Base-by-base conservation (phyloP, 2,888 invertebrate species). In the Meliscaeva auricollis region DNA sequence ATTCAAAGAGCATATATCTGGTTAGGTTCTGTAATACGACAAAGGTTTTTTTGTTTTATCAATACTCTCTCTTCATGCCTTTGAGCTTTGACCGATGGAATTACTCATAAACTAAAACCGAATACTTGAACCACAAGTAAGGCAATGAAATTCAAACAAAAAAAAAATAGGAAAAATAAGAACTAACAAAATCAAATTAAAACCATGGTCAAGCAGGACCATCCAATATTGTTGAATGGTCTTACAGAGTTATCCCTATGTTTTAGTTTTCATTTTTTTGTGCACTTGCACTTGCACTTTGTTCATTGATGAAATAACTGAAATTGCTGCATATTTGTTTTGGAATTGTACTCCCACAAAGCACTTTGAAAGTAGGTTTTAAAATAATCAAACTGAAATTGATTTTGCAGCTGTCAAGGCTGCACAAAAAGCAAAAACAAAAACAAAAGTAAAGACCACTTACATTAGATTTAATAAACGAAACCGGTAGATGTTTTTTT, bases 231-330 rank as follows among this genome's bases (percentile, higher is more conserved):
- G 22, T 35, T 5, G 20, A 20, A 58, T 38, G 26, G 38, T n/a
- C 58, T 58, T 8, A 54, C 20, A 38, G 38, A 20, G 20, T 32
- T 35, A 35, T 32, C 35, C 30, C 30, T 17, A 15, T 30, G 30
- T 8, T 8, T 8, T n/a, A n/a, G 15, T 13, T 38, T 58, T 20
- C 8, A 22, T 52, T 13, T 52, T 26, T 26, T 26, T 26, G 2
- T 26, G 4, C 4, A 3, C 26, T 52, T 52, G 26, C 6, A 20
- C 11, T 35, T 35, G 20, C 38, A 30, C 1, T 30, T 32, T 38
- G 58, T 38, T 22, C 38, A 58, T 38, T 58, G 38, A 38, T 58
- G 58, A 20, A 58, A 38, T 38, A 58, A 58, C 35, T 38, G 58
- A 38, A 58, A 58, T 22, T 38, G 38, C 30, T 54, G n/a, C 0